Conservation (phyloP, 2,888 invertebrate species). For the Eupelmus urozonus region DNA sequence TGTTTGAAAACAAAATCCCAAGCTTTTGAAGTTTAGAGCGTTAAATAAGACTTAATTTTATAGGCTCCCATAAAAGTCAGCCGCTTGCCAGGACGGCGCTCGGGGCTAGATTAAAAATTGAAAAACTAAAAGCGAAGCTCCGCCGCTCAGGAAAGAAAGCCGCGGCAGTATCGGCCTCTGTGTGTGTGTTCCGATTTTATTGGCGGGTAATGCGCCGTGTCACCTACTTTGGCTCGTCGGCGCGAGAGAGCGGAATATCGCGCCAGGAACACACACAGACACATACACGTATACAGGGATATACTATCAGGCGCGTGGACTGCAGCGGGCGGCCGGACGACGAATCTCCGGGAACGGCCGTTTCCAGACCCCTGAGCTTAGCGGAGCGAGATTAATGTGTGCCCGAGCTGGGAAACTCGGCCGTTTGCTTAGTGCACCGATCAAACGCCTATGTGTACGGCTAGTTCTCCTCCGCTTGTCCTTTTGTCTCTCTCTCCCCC, state of each 20-base stretch:
- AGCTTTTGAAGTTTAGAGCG: too few relatives aligned
- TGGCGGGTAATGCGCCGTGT: constrained; percentile 45
- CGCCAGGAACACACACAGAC: not conserved
- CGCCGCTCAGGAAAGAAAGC: not conserved
- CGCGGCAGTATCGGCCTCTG: constrained; percentile 13
- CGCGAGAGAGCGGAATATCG: not conserved
- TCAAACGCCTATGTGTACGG: constrained; percentile 18
- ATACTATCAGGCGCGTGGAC: not conserved
- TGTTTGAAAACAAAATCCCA: too few relatives aligned
- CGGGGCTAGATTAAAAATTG: constrained; percentile 1
- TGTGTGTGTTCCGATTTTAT: constrained; percentile 47
- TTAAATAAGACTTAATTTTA: too few relatives aligned
- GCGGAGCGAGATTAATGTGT: constrained; percentile 37
- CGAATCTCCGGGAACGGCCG: constrained; percentile 24
- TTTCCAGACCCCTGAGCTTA: constrained; percentile 32
- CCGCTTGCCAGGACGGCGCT: not conserved
- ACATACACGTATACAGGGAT: not conserved
- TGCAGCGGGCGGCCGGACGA: not conserved
- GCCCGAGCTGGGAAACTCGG: not conserved
- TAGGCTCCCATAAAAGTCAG: not conserved
- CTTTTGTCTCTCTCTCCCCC: too few relatives aligned
- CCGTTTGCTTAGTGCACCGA: not conserved
- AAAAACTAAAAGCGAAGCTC: constrained; percentile 8
- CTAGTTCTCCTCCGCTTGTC: not conserved
- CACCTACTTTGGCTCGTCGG: constrained; percentile 30